These are phyloP conservation scores for Tetragnatha versicolor DNA, from an alignment of 1,140 invertebrate genomes.

Conservation along the genomic window DNA sequence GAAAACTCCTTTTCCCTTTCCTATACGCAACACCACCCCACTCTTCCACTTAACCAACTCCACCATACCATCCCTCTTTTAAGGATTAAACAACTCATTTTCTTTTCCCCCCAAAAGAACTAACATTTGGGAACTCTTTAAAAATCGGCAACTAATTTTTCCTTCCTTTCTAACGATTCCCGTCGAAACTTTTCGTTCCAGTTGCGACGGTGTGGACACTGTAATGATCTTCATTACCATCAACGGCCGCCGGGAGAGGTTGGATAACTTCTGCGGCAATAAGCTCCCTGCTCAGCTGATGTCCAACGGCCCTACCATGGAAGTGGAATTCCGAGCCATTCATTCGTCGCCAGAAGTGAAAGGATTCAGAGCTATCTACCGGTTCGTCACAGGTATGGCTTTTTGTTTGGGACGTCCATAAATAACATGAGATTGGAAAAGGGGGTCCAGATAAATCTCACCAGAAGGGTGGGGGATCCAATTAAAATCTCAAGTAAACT, in stretches of 20 bases:
- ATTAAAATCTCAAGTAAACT: no score
- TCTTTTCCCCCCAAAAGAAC: no score
- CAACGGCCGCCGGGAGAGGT: constrained; percentile 78
- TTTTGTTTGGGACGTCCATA: background rate
- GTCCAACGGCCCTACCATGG: constrained; percentile 83
- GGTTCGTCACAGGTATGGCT: constrained; percentile 83
- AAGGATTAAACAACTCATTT: no score
- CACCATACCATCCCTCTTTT: no score
- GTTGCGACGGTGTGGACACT: constrained; percentile 78
- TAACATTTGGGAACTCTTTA: no score
- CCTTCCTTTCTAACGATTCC: no score
- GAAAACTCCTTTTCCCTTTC: no score
- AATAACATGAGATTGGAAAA: no score
- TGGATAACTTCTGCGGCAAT: constrained; percentile 82
- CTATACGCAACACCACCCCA: no score
- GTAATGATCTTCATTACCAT: constrained; percentile 79
- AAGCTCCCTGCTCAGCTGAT: constrained; percentile 81
- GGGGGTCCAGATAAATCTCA: no score
- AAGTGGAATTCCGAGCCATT: constrained; percentile 79
- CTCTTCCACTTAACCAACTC: no score
- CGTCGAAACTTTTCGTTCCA: constrained; percentile 68
- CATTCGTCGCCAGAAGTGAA: constrained; percentile 72
- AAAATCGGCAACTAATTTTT: no score
- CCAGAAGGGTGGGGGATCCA: background rate
- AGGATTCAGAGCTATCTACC: constrained; percentile 86